Evolutionary conservation across 2,113 vertebrate species (phyloP).

Genomic region (Silurus asotus): DNA sequence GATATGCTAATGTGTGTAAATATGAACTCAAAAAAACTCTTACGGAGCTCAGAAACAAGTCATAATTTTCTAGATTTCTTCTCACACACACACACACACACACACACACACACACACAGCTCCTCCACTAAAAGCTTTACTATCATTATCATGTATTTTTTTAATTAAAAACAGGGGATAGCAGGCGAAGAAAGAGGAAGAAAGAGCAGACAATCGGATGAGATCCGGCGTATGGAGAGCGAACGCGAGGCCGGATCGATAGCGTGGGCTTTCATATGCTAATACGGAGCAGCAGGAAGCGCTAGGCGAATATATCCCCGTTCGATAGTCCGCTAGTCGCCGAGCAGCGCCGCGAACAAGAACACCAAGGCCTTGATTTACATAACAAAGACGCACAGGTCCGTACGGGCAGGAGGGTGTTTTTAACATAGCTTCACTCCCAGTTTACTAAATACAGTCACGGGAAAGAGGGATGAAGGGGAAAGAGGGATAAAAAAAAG

Average conservation of each 20-base stretch:
- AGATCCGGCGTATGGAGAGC: constrained; percentile 24
- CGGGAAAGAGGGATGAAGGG: neutral
- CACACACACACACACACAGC: neutral
- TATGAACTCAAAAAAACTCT: neutral
- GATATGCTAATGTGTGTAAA: constrained; percentile 32
- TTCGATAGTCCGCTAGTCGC: constrained; percentile 36
- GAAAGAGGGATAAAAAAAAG: neutral
- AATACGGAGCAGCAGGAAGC: constrained; percentile 45
- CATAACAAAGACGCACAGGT: constrained; percentile 42
- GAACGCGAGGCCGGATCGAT: constrained; percentile 38
- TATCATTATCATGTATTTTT: too few relatives aligned
- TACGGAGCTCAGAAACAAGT: neutral
- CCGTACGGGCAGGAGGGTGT: neutral
- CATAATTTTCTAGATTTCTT: too few relatives aligned
- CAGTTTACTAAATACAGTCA: constrained; percentile 34
- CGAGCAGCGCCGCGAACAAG: constrained; percentile 18
- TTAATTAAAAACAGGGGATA: neutral
- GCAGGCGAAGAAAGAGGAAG: neutral
- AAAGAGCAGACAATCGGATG: constrained; percentile 10
- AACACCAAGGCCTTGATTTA: constrained; percentile 25
- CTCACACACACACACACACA: too few relatives aligned
- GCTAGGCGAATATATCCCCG: constrained; percentile 38
- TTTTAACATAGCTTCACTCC: constrained; percentile 2
- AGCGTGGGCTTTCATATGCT: constrained; percentile 49
- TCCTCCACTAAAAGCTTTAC: neutral